These are phyloP conservation scores for Ashinkailepas kermadecensis DNA, from an alignment of 2,888 invertebrate species.

Conservation along the genomic window DNA sequence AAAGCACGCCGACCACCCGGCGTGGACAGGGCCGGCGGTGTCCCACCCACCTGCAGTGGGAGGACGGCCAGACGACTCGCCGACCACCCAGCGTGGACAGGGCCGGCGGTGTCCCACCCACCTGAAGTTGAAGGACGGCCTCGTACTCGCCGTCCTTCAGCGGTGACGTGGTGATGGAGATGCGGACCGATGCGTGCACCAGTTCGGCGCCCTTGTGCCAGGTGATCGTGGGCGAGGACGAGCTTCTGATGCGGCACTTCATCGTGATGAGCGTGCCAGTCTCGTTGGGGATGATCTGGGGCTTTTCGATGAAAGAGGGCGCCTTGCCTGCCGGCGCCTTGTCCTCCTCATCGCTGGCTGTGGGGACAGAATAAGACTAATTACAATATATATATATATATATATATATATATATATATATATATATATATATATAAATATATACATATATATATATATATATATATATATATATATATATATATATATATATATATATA, in stretches of 20 bases:
- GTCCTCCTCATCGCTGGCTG: background rate
- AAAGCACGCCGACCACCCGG: no score
- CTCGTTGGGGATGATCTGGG: slow-evolving; percentile 96
- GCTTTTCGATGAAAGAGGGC: slow-evolving; percentile 96
- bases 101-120: background rate
- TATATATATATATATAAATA: no score
- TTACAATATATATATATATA: no score
- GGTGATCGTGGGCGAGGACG: slow-evolving; percentile 86
- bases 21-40: no score
- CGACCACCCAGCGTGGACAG: no score
- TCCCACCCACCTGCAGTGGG: no score
- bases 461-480: no score
- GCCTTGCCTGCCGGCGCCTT: slow-evolving; percentile 44
- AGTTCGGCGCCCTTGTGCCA: slow-evolving; percentile 82
- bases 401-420: no score
- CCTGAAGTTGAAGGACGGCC: background rate
- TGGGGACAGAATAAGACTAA: no score
- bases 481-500: no score
- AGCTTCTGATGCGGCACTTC: slow-evolving; percentile 66
- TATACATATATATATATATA: no score
- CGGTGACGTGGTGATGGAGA: background rate
- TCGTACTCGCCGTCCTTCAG: slow-evolving; percentile 1
- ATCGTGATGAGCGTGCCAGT: slow-evolving; percentile 93
- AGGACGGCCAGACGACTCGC: no score
- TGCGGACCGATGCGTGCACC: background rate